phyloP scores from a whole-genome alignment of 2,888 invertebrate species.

The Halictus quadricinctus region DNA sequence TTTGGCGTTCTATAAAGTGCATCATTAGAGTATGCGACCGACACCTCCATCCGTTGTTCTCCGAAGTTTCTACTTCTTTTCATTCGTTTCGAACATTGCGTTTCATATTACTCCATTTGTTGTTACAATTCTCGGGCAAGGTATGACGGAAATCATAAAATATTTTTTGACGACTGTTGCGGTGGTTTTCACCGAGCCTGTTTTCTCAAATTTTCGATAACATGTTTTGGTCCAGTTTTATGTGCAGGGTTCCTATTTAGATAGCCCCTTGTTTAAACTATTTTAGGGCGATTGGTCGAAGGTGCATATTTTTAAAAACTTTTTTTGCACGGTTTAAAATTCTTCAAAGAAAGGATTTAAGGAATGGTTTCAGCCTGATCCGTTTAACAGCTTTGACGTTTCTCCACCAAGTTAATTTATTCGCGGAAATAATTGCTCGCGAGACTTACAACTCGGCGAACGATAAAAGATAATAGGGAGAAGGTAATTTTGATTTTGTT shows the following conservation, averaged over 20 bases:
- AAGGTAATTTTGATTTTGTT: constrained; percentile 36
- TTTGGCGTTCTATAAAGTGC: not conserved
- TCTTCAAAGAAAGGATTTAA: not conserved
- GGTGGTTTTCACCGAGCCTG: too few species aligned
- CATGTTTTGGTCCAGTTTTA: too few species aligned
- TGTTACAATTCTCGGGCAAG: too few species aligned
- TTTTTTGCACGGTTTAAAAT: not conserved
- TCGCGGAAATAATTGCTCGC: not conserved
- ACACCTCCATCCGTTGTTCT: not conserved
- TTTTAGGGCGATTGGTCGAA: not conserved
- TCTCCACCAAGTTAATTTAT: not conserved
- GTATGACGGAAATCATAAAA: too few species aligned
- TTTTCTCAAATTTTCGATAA: too few species aligned
- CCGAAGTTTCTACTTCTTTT: not conserved
- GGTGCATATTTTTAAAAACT: too few species aligned
- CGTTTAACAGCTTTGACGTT: not conserved
- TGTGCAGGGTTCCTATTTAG: too few species aligned
- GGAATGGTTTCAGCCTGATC: not conserved
- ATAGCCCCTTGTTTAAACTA: too few species aligned
- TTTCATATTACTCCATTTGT: not conserved
- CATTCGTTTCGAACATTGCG: not conserved
- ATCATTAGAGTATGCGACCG: not conserved
- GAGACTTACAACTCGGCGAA: not conserved
- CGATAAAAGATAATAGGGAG: constrained; percentile 8
- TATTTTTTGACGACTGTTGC: too few species aligned